A percentile compares a stretch with the other conserved stretches of the same genome.
Conservation (phyloP, 2,888 invertebrate species). For the Phyllotreta cruciferae region DNA sequence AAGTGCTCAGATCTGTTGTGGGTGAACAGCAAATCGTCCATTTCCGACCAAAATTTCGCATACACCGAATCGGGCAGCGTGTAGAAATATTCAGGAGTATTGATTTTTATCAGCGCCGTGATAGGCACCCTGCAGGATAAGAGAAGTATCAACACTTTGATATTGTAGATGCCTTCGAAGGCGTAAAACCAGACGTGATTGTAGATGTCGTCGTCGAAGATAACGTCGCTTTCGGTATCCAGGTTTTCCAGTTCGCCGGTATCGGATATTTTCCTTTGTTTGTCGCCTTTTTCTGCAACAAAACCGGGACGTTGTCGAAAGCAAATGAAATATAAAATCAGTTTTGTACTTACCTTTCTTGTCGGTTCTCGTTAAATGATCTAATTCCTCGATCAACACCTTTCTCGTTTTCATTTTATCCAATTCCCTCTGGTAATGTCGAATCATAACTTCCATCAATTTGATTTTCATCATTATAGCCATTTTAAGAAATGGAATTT, state of each 20-base stretch:
- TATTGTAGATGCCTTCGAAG: constrained; percentile 44
- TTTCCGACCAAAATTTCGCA: constrained; percentile 34
- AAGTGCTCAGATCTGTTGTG: constrained; percentile 31
- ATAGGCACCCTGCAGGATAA: constrained; percentile 39
- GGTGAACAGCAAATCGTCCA: constrained; percentile 36
- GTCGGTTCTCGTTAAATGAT: constrained; percentile 40
- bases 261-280: not conserved
- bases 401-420: constrained; percentile 41
- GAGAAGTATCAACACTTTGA: constrained; percentile 39
- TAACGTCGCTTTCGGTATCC: constrained; percentile 40
- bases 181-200: constrained; percentile 47
- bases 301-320: not conserved
- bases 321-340: too few species aligned
- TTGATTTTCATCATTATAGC: constrained; percentile 47
- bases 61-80: not conserved
- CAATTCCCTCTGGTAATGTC: constrained; percentile 41
- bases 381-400: constrained; percentile 40
- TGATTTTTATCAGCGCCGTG: constrained; percentile 39
- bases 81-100: not conserved
- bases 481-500: constrained; percentile 23
- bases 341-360: constrained; percentile 32
- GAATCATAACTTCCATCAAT: constrained; percentile 48
- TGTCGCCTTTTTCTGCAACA: constrained; percentile 18
- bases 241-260: constrained; percentile 17
- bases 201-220: constrained; percentile 46